A percentile compares a stretch with the other conserved stretches of the same genome.
Evolutionary conservation across 92 coral and sea anemone genomes (phyloP).

Genomic region (Epizoanthus fatuus): DNA sequence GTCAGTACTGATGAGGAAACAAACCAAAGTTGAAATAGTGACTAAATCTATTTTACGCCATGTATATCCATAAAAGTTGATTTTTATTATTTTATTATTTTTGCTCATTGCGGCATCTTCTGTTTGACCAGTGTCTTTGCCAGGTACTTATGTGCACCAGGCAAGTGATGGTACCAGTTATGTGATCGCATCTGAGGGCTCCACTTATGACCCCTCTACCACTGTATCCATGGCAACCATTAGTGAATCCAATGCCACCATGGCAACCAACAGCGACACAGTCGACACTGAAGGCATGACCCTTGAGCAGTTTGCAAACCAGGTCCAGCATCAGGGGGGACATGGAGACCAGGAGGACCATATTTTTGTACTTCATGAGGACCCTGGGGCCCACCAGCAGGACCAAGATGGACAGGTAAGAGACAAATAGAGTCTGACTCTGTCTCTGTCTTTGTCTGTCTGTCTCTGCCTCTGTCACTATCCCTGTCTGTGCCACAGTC

Average conservation of each 20-base stretch:
- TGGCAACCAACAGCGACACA: conserved; percentile 87
- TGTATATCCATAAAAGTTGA: no score
- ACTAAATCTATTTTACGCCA: no score
- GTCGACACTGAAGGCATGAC: conserved; percentile 87
- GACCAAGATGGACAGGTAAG: conserved; percentile 87
- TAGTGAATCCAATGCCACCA: conserved; percentile 77
- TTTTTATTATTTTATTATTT: no score
- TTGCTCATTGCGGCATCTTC: not conserved
- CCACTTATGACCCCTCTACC: conserved; percentile 79
- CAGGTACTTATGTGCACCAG: conserved; percentile 93
- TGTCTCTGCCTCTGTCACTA: not conserved
- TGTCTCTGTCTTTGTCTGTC: not conserved
- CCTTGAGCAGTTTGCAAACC: conserved; percentile 88
- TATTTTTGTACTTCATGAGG: conserved; percentile 91
- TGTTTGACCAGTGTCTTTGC: conserved; percentile 15
- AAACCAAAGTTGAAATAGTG: no score
- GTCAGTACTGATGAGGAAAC: not conserved
- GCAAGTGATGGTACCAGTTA: conserved; percentile 95
- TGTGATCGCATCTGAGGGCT: conserved; percentile 96
- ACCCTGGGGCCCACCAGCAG: conserved; percentile 77
- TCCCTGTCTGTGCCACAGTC: not conserved
- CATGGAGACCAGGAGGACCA: conserved; percentile 87
- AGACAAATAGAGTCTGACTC: not conserved
- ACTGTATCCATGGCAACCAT: conserved; percentile 94
- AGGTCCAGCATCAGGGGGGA: conserved; percentile 75